Conservation (phyloP, 1,140 invertebrate species). For the Camponotus pennsylvanicus region DNA sequence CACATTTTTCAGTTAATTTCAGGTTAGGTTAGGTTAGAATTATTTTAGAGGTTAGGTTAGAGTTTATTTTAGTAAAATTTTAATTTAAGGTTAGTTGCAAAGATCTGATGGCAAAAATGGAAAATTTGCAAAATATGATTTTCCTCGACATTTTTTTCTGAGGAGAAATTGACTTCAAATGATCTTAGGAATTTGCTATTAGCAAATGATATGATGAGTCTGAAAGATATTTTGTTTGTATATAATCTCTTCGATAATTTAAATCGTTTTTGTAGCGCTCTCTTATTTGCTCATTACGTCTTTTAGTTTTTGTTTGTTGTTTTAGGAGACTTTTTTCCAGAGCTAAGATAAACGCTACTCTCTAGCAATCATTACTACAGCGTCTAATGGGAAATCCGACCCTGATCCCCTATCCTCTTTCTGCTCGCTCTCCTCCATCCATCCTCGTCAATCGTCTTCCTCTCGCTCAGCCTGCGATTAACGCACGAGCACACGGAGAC, state of each 20-base stretch:
- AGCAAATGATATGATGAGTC: too few species aligned
- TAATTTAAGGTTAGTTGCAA: too few species aligned
- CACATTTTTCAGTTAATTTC: too few species aligned
- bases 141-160: too few species aligned
- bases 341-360: slow-evolving; percentile 14
- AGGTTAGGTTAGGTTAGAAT: too few species aligned
- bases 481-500: slow-evolving; percentile 53
- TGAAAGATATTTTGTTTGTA: neutral
- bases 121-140: too few species aligned
- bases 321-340: neutral
- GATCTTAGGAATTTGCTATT: too few species aligned
- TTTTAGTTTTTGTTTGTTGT: slow-evolving; percentile 1
- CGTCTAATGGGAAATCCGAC: slow-evolving; percentile 24
- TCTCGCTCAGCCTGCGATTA: slow-evolving; percentile 21
- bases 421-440: slow-evolving; percentile 34
- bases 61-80: too few species aligned
- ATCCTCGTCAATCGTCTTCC: neutral
- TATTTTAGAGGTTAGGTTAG: too few species aligned
- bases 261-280: neutral
- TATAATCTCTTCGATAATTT: neutral
- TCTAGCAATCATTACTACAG: neutral
- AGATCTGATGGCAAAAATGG: too few species aligned
- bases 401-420: slow-evolving; percentile 35
- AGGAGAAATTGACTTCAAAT: too few species aligned
- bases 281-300: neutral